phyloP scores from a whole-genome alignment of 2,888 invertebrate genomes.

The Allolobophora icterica region DNA sequence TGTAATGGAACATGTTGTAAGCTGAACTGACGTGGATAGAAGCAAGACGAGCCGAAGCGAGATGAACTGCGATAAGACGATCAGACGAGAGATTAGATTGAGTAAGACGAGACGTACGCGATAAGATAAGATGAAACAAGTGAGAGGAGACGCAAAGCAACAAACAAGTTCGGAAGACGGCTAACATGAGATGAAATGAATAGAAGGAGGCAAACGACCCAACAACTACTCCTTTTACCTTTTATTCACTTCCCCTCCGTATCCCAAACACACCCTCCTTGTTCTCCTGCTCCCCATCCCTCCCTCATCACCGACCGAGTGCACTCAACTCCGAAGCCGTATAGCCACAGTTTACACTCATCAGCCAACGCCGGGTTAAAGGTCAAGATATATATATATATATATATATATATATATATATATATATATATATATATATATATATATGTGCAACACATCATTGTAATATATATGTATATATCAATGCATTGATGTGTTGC shows the following conservation, averaged over 20 bases:
- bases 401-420: slow-evolving; percentile 14
- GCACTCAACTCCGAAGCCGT: neutral
- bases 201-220: neutral
- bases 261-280: neutral
- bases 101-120: neutral
- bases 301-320: slow-evolving; percentile 5
- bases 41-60: neutral
- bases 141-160: neutral
- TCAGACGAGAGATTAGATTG: neutral
- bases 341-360: slow-evolving; percentile 2
- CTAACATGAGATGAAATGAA: slow-evolving; percentile 7
- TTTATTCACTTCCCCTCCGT: neutral
- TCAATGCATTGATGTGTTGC: neutral
- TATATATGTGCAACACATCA: too few species aligned
- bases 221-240: neutral
- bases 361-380: neutral
- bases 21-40: neutral
- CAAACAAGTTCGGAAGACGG: neutral
- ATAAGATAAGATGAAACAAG: slow-evolving; percentile 5
- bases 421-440: neutral
- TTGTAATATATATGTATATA: too few species aligned
- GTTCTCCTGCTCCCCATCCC: neutral
- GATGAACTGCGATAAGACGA: slow-evolving; percentile 7
- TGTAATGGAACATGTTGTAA: neutral
- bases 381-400: slow-evolving; percentile 17